Percentiles rank a stretch among this genome's conserved stretches.
phyloP scores from a whole-genome alignment of 2,797 vertebrate genomes.

The Pangasius macronema region DNA sequence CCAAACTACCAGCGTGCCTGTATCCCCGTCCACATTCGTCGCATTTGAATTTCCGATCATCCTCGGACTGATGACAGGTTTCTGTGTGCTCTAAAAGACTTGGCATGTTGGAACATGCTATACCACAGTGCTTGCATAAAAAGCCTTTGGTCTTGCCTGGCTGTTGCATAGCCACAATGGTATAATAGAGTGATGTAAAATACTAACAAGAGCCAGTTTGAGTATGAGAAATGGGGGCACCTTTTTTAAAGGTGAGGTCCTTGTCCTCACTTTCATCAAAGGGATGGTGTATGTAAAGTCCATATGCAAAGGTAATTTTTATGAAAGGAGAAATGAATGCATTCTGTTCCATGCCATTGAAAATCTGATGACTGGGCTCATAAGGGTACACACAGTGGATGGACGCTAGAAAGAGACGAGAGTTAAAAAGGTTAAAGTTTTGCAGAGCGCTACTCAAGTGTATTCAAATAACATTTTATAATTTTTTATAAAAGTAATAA shows the following conservation, averaged over 20 bases:
- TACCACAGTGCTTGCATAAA: conserved; percentile 72
- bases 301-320: conserved; percentile 43
- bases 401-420: conserved; percentile 53
- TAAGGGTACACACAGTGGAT: conserved; percentile 39
- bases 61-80: conserved; percentile 66
- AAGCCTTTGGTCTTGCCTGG: conserved; percentile 67
- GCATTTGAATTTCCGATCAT: conserved; percentile 80
- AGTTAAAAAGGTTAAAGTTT: background rate
- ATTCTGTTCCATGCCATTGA: conserved; percentile 49
- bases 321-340: conserved; percentile 41
- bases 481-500: background rate
- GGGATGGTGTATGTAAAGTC: conserved; percentile 31
- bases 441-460: background rate
- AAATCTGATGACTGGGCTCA: conserved; percentile 40
- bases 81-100: conserved; percentile 73
- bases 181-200: conserved; percentile 38
- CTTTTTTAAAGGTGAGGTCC: conserved; percentile 44
- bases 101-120: conserved; percentile 67
- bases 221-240: conserved; percentile 32
- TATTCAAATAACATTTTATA: background rate
- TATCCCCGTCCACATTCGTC: conserved; percentile 85
- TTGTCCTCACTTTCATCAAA: conserved; percentile 45
- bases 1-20: conserved; percentile 83
- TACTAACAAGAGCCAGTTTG: conserved; percentile 51
- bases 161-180: conserved; percentile 68